Evolutionary conservation across 2,113 vertebrate genomes (phyloP).

Genomic region (Rattus rattus): DNA sequence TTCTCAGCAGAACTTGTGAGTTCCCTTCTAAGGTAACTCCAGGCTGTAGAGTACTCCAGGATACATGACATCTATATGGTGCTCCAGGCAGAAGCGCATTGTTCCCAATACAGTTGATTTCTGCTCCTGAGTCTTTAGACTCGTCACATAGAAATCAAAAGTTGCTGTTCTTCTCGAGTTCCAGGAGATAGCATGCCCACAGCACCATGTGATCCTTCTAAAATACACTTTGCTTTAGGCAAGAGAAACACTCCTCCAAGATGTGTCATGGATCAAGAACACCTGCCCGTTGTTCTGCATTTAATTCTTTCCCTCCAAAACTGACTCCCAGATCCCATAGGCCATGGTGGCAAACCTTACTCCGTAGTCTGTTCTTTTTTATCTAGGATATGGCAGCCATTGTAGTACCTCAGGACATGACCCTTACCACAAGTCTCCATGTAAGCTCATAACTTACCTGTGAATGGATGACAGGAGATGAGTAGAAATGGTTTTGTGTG

Average conservation of each 20-base stretch:
- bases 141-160: not conserved
- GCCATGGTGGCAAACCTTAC: not conserved
- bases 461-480: not conserved
- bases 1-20: not conserved
- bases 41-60: not conserved
- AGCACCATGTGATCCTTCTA: not conserved
- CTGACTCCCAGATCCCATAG: not conserved
- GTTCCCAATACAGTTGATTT: not conserved
- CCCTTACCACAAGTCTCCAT: not conserved
- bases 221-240: not conserved
- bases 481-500: not conserved
- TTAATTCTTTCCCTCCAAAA: not conserved
- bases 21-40: not conserved
- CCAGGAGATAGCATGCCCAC: not conserved
- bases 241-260: not conserved
- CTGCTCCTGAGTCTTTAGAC: not conserved
- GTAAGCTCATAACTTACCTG: not conserved
- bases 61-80: not conserved
- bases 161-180: not conserved
- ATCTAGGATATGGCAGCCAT: not conserved
- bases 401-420: not conserved
- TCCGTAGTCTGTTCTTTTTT: not conserved
- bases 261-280: not conserved
- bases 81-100: not conserved
- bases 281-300: not conserved